A percentile compares a stretch with the other conserved stretches of the same genome.
phyloP scores from a whole-genome alignment of 2,113 vertebrate genomes.

The Bungarus multicinctus region DNA sequence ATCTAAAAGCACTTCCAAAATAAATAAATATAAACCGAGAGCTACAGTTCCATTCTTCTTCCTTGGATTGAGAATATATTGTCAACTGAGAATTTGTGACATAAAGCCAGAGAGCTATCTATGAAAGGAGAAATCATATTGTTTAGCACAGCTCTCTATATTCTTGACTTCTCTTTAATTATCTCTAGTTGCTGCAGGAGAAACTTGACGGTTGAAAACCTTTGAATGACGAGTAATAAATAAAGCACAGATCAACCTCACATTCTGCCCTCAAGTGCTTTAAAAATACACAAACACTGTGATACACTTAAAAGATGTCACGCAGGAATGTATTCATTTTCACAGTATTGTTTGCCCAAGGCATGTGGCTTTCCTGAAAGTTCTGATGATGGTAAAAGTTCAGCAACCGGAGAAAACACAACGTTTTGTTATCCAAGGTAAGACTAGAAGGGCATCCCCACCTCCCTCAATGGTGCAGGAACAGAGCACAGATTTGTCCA shows the following conservation, averaged over 20 bases:
- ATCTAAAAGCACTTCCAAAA: not conserved
- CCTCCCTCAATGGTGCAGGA: not conserved
- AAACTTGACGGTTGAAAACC: not conserved
- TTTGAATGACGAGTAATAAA: not conserved
- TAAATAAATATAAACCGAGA: not conserved
- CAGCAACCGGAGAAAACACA: not conserved
- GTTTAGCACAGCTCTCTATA: not conserved
- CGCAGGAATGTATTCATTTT: not conserved
- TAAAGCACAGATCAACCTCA: conserved; percentile 9
- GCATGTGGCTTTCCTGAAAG: not conserved
- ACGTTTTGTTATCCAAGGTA: not conserved
- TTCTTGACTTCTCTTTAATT: not conserved
- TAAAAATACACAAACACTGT: not conserved
- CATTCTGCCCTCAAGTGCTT: not conserved
- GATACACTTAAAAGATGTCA: not conserved
- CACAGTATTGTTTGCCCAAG: not conserved
- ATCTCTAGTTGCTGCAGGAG: conserved; percentile 7
- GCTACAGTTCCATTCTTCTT: not conserved
- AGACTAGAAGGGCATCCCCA: not conserved
- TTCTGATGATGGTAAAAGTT: not conserved
- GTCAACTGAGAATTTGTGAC: not conserved
- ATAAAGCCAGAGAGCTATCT: not conserved
- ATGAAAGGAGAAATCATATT: not conserved
- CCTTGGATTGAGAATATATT: not conserved
- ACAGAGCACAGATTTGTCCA: not conserved